A percentile compares a stretch with the other conserved stretches of the same genome.
These are phyloP conservation scores for Cynaeus angustus DNA, from an alignment of 2,888 invertebrate species.

Conservation along the genomic window DNA sequence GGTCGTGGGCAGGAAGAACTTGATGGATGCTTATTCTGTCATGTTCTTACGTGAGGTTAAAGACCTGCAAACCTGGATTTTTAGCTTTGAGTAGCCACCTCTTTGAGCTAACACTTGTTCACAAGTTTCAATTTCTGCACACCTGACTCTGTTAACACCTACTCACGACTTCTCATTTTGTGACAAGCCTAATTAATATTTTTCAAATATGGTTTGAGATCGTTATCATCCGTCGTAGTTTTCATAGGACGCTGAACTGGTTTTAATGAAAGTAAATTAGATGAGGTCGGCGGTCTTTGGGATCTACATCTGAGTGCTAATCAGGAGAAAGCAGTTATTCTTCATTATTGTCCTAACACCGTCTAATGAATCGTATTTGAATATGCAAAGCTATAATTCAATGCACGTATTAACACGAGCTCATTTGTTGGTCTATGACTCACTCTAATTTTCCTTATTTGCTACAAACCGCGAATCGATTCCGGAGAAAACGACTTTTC, in stretches of 20 bases:
- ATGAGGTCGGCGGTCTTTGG: conserved; percentile 31
- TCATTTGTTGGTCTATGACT: conserved; percentile 1
- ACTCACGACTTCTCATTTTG: too few species aligned
- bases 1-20: too few species aligned
- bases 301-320: conserved; percentile 27
- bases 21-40: too few species aligned
- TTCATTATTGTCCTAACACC: not conserved
- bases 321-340: conserved; percentile 29
- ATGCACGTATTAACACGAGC: conserved; percentile 4
- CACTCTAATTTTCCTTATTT: conserved; percentile 11
- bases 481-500: conserved; percentile 17
- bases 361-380: conserved; percentile 8
- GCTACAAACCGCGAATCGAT: conserved; percentile 16
- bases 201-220: not conserved
- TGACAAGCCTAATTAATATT: too few species aligned
- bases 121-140: too few species aligned
- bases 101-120: too few species aligned
- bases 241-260: conserved; percentile 7
- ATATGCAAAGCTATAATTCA: conserved; percentile 16
- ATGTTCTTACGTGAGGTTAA: too few species aligned
- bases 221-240: not conserved
- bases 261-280: conserved; percentile 43
- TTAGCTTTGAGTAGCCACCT: too few species aligned
- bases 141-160: too few species aligned
- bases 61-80: too few species aligned